A percentile compares a stretch with the other conserved stretches of the same genome.
These are phyloP conservation scores for Myiotriccus ornatus DNA, from an alignment of 2,797 vertebrate species.

Conservation along the genomic window DNA sequence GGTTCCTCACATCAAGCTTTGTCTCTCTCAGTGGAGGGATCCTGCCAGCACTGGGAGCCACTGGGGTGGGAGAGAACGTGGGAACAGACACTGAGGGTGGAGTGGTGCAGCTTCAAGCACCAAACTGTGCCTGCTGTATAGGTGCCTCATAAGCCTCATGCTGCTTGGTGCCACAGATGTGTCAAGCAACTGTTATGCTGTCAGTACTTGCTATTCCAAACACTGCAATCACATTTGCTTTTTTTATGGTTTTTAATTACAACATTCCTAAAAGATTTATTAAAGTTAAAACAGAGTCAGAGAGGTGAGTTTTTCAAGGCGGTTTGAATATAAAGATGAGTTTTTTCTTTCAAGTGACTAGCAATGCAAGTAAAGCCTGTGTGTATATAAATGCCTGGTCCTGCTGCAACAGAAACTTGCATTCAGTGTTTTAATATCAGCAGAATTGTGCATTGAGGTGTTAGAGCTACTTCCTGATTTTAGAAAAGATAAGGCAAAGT, in stretches of 20 bases:
- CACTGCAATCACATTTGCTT: neutral
- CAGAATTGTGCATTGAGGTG: neutral
- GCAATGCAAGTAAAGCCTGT: neutral
- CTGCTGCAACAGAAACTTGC: neutral
- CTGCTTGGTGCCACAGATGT: neutral
- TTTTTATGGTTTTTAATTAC: neutral
- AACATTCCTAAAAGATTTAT: neutral
- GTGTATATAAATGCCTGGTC: neutral
- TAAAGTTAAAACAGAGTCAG: neutral
- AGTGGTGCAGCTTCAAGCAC: neutral
- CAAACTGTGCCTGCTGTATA: fast-evolving
- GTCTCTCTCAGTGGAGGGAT: neutral
- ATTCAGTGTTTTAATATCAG: neutral
- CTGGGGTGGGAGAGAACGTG: neutral
- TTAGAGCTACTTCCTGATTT: neutral
- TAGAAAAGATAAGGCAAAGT: neutral
- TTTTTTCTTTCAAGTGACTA: neutral
- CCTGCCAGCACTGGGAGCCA: fast-evolving
- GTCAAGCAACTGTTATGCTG: fast-evolving
- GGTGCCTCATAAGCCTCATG: neutral
- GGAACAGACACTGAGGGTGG: neutral
- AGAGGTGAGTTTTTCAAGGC: neutral
- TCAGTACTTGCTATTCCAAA: neutral
- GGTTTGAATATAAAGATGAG: neutral
- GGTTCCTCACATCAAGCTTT: neutral